These are phyloP conservation scores for Dastarcus helophoroides DNA, from an alignment of 2,888 invertebrate genomes.

Conservation along the genomic window DNA sequence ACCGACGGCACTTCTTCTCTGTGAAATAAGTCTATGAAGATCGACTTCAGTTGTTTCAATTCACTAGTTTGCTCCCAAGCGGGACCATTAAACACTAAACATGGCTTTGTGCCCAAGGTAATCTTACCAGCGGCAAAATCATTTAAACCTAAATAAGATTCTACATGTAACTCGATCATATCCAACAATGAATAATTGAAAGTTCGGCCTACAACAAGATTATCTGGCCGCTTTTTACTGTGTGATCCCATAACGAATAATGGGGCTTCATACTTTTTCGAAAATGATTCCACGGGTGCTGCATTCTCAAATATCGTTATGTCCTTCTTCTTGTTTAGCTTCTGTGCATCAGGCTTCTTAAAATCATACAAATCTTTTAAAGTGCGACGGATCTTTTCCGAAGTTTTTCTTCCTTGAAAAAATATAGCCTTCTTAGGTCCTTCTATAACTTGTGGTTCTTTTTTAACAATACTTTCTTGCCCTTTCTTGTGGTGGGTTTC, in stretches of 20 bases:
- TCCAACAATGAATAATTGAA: constrained; percentile 86
- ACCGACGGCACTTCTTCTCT: constrained; percentile 71
- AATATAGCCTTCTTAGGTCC: constrained; percentile 75
- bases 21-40: constrained; percentile 88
- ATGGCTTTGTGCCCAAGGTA: constrained; percentile 70
- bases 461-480: constrained; percentile 72
- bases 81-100: constrained; percentile 84
- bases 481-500: constrained; percentile 80
- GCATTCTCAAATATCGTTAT: constrained; percentile 88
- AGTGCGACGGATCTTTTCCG: constrained; percentile 54
- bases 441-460: constrained; percentile 82
- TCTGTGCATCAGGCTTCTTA: constrained; percentile 75
- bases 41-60: constrained; percentile 70
- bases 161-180: constrained; percentile 91
- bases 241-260: constrained; percentile 86
- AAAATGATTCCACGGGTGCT: constrained; percentile 63
- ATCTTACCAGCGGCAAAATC: constrained; percentile 64
- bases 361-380: constrained; percentile 79
- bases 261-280: constrained; percentile 76
- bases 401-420: constrained; percentile 72
- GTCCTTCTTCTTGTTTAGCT: constrained; percentile 72
- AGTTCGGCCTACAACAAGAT: constrained; percentile 78
- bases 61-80: constrained; percentile 76
- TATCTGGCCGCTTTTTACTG: constrained; percentile 91
- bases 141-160: constrained; percentile 64